A percentile compares a stretch with the other conserved stretches of the same genome.
Conservation (phyloP, 2,113 vertebrate genomes). For the Hylia prasina region DNA sequence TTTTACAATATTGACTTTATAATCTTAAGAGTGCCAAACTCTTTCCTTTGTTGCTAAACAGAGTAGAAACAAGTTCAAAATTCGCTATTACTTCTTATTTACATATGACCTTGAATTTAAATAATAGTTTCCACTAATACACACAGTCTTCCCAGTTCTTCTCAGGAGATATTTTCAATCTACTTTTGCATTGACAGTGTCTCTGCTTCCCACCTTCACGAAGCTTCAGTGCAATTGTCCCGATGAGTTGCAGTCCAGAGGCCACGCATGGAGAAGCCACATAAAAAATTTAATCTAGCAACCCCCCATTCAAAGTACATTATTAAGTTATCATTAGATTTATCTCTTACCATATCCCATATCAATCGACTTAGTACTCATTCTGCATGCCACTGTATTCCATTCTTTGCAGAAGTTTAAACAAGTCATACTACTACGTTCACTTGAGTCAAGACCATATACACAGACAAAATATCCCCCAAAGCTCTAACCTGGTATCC, state of each 20-base stretch:
- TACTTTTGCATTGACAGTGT: neutral
- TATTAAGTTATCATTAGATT: neutral
- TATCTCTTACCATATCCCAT: neutral
- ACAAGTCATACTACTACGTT: neutral
- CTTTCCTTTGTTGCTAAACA: neutral
- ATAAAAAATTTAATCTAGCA: neutral
- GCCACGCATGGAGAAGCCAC: neutral
- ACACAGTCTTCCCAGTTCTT: neutral
- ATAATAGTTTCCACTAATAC: neutral
- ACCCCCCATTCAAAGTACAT: fast-evolving
- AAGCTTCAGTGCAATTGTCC: neutral
- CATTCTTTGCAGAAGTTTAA: neutral
- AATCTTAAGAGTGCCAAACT: neutral
- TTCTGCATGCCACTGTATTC: neutral
- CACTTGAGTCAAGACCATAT: neutral
- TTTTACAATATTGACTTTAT: neutral
- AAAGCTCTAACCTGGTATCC: neutral
- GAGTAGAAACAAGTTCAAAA: neutral
- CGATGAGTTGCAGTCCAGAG: neutral
- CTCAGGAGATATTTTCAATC: neutral
- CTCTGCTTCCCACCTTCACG: fast-evolving
- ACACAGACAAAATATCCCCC: neutral
- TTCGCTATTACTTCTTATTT: neutral
- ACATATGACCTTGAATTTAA: neutral
- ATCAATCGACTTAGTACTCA: neutral